phyloP scores from a whole-genome alignment of 2,113 vertebrate species.

The Gymnorhina tibicen region DNA sequence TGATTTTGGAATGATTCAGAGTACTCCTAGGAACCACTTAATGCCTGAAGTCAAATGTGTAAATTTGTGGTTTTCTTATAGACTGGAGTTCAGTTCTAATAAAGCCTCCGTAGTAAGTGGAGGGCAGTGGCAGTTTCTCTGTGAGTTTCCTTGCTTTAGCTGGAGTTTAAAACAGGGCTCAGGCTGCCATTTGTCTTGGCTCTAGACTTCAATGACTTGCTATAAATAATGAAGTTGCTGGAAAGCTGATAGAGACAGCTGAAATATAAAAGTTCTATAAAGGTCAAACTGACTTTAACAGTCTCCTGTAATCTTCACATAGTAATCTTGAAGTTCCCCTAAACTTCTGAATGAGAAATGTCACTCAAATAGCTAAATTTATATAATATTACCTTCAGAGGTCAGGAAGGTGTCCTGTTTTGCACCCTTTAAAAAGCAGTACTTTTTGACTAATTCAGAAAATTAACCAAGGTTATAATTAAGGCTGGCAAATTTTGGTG shows the following conservation, averaged over 20 bases:
- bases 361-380: neutral
- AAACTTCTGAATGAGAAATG: neutral
- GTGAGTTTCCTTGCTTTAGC: neutral
- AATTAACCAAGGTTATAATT: neutral
- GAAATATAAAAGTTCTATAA: neutral
- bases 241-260: neutral
- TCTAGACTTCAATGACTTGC: neutral
- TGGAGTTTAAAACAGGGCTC: neutral
- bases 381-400: neutral
- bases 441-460: neutral
- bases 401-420: neutral
- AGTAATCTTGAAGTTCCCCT: neutral
- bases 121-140: neutral
- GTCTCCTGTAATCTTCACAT: neutral
- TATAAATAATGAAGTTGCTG: neutral
- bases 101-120: neutral
- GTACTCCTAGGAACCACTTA: neutral
- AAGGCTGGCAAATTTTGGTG: neutral
- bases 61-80: neutral
- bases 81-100: neutral
- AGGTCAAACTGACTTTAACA: neutral
- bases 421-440: neutral
- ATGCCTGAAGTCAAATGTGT: neutral
- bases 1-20: neutral
- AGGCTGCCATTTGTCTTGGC: neutral